These are phyloP conservation scores for Agrotis ipsilon DNA, from an alignment of 2,888 invertebrate genomes.

Conservation along the genomic window DNA sequence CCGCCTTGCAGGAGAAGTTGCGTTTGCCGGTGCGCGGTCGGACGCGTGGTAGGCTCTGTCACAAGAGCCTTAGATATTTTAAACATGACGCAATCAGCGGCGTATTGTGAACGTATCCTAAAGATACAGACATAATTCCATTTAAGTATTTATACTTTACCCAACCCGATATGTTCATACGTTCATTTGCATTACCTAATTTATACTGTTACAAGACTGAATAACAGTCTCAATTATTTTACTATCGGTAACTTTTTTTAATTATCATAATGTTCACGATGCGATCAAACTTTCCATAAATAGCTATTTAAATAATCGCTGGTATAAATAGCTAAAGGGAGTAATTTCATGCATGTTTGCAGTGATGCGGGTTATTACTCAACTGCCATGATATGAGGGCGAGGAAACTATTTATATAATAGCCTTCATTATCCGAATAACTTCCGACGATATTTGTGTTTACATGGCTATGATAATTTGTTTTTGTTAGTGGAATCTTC, in stretches of 20 bases:
- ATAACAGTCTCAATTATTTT: neutral
- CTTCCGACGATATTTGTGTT: constrained; percentile 55
- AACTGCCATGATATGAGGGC: constrained; percentile 43
- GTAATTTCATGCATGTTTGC: constrained; percentile 44
- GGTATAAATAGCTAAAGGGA: constrained; percentile 43
- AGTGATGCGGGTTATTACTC: constrained; percentile 56
- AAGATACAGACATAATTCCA: neutral
- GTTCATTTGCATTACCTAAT: neutral
- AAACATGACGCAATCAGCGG: too few relatives aligned
- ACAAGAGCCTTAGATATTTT: neutral
- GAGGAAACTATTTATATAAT: constrained; percentile 44
- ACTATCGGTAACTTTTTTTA: neutral
- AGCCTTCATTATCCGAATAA: constrained; percentile 49
- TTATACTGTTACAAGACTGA: neutral
- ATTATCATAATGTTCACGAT: constrained; percentile 9
- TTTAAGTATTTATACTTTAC: neutral
- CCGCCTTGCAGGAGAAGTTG: too few relatives aligned
- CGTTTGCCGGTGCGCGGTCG: too few relatives aligned
- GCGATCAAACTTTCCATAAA: constrained; percentile 32
- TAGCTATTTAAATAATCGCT: constrained; percentile 38
- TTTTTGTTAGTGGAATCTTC: constrained; percentile 4
- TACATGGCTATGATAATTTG: constrained; percentile 28
- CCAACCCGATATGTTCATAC: neutral
- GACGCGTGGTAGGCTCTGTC: neutral
- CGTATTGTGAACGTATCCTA: neutral